These are phyloP conservation scores for Axinella damicornis DNA, from an alignment of 37 sponge, comb jelly and placozoan species.

Conservation along the genomic window DNA sequence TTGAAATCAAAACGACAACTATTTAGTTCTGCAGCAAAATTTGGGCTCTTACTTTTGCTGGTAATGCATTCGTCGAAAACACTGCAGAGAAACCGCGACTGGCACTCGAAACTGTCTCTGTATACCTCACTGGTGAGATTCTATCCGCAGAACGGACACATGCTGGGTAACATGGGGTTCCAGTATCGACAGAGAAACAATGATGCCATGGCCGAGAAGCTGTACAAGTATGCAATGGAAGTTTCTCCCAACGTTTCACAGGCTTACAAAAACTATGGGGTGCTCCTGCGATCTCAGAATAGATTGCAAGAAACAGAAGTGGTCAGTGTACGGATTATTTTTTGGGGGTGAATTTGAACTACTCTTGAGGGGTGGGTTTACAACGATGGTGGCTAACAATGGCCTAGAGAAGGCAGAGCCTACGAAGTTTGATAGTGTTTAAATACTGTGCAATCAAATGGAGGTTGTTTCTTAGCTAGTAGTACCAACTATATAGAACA, in stretches of 20 bases:
- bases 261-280: constrained; percentile 73
- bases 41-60: constrained; percentile 14
- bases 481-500: no score
- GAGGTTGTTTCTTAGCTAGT: no score
- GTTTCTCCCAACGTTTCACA: constrained; percentile 70
- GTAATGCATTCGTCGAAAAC: constrained; percentile 65
- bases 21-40: not conserved
- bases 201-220: constrained; percentile 55
- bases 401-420: no score
- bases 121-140: constrained; percentile 69
- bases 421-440: no score
- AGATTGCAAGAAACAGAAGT: constrained; percentile 52
- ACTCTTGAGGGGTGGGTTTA: no score
- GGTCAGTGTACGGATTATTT: no score
- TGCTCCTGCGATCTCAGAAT: constrained; percentile 57
- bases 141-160: constrained; percentile 59
- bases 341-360: no score
- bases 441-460: no score
- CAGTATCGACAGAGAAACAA: constrained; percentile 56
- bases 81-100: constrained; percentile 67
- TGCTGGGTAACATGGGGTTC: constrained; percentile 49
- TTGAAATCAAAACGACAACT: not conserved
- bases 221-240: constrained; percentile 54
- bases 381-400: no score
- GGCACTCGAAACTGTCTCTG: constrained; percentile 63